Evolutionary conservation across 2,113 vertebrate species (phyloP).

Genomic region (Pollimyrus isidori): DNA sequence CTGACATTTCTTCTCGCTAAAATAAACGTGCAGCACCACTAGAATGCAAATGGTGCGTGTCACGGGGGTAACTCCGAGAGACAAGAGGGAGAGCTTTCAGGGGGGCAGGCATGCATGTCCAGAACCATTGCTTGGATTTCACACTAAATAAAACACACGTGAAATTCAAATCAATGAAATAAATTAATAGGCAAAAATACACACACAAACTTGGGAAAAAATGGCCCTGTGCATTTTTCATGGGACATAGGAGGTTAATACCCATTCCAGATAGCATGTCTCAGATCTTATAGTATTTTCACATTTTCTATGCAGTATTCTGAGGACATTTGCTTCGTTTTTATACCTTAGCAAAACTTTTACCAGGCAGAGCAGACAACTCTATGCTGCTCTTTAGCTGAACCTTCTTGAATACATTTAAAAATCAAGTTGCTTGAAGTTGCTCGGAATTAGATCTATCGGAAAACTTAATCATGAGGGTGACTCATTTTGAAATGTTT

Average conservation of each 20-base stretch:
- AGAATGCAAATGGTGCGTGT: conserved; percentile 3
- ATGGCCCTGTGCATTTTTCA: background rate
- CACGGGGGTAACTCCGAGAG: background rate
- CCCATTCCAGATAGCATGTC: background rate
- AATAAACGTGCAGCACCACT: conserved; percentile 1
- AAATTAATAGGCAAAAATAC: background rate
- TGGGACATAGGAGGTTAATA: background rate
- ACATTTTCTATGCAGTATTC: background rate
- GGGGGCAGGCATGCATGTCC: background rate
- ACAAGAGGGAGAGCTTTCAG: background rate
- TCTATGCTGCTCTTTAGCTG: background rate
- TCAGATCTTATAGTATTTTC: background rate
- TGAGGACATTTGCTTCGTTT: background rate
- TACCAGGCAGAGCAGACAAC: background rate
- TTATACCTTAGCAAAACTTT: background rate
- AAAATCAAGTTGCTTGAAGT: background rate
- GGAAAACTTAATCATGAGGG: background rate
- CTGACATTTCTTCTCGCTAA: background rate
- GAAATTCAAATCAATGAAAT: background rate
- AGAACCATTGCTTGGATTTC: background rate
- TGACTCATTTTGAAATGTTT: background rate
- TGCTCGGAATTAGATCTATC: background rate
- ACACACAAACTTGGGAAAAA: background rate
- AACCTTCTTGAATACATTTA: background rate
- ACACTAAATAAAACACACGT: background rate